These are phyloP conservation scores for Palythoa grandis DNA, from an alignment of 92 coral and sea anemone genomes.

Conservation along the genomic window DNA sequence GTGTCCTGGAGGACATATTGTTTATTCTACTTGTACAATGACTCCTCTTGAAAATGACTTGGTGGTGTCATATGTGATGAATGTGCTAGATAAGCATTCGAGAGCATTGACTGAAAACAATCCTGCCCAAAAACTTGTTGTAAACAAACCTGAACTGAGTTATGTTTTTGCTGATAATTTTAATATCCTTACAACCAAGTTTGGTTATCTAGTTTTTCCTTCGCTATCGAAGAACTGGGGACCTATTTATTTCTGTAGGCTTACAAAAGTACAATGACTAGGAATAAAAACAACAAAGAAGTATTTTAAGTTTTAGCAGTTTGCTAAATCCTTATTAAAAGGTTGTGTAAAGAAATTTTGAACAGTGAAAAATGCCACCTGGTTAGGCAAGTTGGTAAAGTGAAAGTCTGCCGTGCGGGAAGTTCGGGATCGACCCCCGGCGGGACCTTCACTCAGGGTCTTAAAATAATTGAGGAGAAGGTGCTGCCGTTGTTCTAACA, in stretches of 20 bases:
- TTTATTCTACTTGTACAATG: slow-evolving; percentile 75
- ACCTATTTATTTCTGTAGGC: slow-evolving; percentile 68
- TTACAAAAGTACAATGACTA: slow-evolving; percentile 10
- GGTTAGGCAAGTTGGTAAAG: no score
- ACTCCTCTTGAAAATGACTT: slow-evolving; percentile 64
- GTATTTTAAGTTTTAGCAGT: no score
- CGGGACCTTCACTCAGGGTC: no score
- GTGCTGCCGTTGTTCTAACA: no score
- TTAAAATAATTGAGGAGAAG: no score
- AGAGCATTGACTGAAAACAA: not conserved
- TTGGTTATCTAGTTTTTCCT: slow-evolving; percentile 67
- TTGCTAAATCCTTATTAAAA: no score
- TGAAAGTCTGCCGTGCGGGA: no score
- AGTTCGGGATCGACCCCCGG: no score
- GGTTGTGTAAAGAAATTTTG: no score
- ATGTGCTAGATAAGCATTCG: slow-evolving; percentile 28
- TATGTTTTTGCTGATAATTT: slow-evolving; percentile 36
- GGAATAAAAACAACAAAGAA: no score
- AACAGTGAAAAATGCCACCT: no score
- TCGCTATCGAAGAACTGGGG: slow-evolving; percentile 63
- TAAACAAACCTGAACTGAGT: slow-evolving; percentile 32
- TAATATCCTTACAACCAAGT: slow-evolving; percentile 41
- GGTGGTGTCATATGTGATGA: slow-evolving; percentile 47
- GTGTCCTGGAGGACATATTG: slow-evolving; percentile 53
- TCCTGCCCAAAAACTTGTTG: not conserved